A percentile compares a stretch with the other conserved stretches of the same genome.
These are phyloP conservation scores for Geotrupes spiniger DNA, from an alignment of 2,888 invertebrate species.

Conservation along the genomic window DNA sequence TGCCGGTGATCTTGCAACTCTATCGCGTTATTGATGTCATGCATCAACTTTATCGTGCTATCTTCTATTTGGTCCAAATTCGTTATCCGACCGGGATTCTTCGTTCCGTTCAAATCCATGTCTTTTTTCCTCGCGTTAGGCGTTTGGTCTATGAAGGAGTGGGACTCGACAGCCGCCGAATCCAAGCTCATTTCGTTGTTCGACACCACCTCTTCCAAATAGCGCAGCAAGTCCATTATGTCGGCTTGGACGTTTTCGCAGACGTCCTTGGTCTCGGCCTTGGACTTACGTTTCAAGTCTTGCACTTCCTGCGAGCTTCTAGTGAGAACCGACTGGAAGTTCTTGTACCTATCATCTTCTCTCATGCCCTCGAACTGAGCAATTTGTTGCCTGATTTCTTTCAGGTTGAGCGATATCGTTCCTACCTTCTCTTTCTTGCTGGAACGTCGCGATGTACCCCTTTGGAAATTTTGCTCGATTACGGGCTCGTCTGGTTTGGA, in stretches of 20 bases:
- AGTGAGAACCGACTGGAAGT: conserved; percentile 22
- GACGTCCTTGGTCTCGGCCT: conserved; percentile 15
- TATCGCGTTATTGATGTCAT: conserved; percentile 25
- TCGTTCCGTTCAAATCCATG: neutral
- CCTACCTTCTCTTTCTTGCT: conserved; percentile 11
- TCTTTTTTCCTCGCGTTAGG: conserved; percentile 9
- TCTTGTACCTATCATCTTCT: conserved; percentile 19
- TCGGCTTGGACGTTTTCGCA: conserved; percentile 23
- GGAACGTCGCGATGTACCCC: conserved; percentile 5
- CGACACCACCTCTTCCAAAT: conserved; percentile 23
- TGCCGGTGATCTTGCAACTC: conserved; percentile 25
- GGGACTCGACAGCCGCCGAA: conserved; percentile 33
- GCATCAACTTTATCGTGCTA: conserved; percentile 23
- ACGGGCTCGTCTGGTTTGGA: conserved; percentile 5
- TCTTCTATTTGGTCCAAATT: conserved; percentile 24
- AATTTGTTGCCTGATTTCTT: conserved; percentile 17
- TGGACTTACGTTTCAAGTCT: conserved; percentile 17
- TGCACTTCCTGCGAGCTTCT: conserved; percentile 20
- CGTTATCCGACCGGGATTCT: conserved; percentile 2
- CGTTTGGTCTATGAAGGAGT: conserved; percentile 30
- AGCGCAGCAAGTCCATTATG: conserved; percentile 21
- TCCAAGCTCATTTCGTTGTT: conserved; percentile 29
- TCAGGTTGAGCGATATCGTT: conserved; percentile 10
- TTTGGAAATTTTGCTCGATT: conserved; percentile 1
- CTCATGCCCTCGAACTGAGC: conserved; percentile 22